These are phyloP conservation scores for Meriones unguiculatus DNA, from an alignment of 2,113 vertebrate genomes.

Conservation along the genomic window DNA sequence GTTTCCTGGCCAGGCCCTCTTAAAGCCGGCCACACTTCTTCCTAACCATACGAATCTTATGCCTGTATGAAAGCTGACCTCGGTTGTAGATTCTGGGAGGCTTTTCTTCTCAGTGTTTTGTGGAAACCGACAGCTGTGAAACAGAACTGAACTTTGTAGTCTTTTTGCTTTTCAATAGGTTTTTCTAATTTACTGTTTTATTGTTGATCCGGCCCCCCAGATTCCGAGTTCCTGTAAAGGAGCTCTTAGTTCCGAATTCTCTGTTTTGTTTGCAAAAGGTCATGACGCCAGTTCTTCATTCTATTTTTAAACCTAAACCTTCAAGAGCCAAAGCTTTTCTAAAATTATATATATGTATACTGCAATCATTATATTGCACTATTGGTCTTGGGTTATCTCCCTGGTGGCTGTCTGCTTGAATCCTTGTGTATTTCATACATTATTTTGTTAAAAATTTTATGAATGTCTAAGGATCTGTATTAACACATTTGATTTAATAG, in stretches of 20 bases:
- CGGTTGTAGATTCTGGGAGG: conserved; percentile 15
- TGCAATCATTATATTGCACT: not conserved
- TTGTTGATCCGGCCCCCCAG: not conserved
- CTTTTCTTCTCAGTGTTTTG: not conserved
- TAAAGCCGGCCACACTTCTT: not conserved
- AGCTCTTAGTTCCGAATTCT: not conserved
- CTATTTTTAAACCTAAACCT: conserved; percentile 13
- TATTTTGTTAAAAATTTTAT: conserved; percentile 18
- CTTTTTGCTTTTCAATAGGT: not conserved
- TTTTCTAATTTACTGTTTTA: conserved; percentile 26
- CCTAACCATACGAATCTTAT: not conserved
- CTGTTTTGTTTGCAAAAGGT: not conserved
- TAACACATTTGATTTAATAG: not conserved
- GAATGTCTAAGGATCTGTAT: not conserved
- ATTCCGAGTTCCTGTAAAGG: not conserved
- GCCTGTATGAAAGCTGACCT: not conserved
- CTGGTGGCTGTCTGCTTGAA: not conserved
- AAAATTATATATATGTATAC: not conserved
- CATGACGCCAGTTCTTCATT: not conserved
- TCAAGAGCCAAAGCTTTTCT: not conserved
- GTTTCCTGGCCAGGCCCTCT: not conserved
- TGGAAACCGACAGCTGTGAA: not conserved
- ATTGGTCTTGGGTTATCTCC: not conserved
- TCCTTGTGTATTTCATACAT: not conserved
- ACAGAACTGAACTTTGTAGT: not conserved